phyloP scores from a whole-genome alignment of 2,113 vertebrate species.

The Pedionomus torquatus region DNA sequence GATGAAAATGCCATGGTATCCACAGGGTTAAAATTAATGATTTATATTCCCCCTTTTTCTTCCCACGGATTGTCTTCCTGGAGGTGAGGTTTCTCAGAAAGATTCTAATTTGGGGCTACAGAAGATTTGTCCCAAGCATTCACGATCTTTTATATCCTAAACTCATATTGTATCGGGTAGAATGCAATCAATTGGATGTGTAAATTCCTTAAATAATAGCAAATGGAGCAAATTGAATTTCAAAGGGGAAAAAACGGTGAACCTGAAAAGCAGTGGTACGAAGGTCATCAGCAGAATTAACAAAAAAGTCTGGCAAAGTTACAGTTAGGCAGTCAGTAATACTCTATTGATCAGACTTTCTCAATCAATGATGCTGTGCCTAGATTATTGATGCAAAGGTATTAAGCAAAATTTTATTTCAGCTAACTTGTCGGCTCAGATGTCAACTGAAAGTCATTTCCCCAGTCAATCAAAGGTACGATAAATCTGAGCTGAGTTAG shows the following conservation, averaged over 20 bases:
- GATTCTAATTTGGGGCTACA: conserved; percentile 10
- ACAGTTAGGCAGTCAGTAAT: conserved; percentile 83
- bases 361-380: conserved; percentile 83
- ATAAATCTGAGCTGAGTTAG: conserved; percentile 76
- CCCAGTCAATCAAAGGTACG: conserved; percentile 80
- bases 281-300: conserved; percentile 84
- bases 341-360: conserved; percentile 85
- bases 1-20: neutral
- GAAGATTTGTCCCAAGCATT: conserved; percentile 37
- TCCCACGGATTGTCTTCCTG: neutral
- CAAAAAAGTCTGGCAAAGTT: conserved; percentile 81
- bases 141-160: conserved; percentile 47
- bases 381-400: conserved; percentile 86
- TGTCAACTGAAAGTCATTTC: conserved; percentile 88
- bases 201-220: conserved; percentile 82
- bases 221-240: conserved; percentile 82
- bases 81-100: conserved; percentile 14
- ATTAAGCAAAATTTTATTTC: conserved; percentile 89
- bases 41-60: neutral
- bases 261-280: conserved; percentile 73
- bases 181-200: conserved; percentile 76
- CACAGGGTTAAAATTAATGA: conserved; percentile 13
- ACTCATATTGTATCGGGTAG: conserved; percentile 54
- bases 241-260: conserved; percentile 74
- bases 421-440: conserved; percentile 85